A percentile compares a stretch with the other conserved stretches of the same genome.
Evolutionary conservation across 2,113 vertebrate species (phyloP).

Genomic region (Ammodytes marinus): DNA sequence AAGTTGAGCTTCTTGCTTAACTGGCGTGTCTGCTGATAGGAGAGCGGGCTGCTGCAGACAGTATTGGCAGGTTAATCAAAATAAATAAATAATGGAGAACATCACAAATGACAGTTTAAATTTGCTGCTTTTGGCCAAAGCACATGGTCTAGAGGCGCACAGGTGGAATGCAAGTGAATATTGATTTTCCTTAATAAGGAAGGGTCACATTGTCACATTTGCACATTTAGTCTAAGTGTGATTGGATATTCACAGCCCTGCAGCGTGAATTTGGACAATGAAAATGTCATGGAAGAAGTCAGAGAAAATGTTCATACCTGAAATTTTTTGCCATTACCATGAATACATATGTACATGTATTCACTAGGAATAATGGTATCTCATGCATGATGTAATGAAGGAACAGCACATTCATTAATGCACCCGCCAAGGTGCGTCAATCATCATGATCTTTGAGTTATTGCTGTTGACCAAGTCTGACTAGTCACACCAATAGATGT

Average conservation of each 20-base stretch:
- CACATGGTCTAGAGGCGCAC: slow-evolving; percentile 33
- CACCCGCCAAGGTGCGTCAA: too few relatives aligned
- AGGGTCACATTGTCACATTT: slow-evolving; percentile 57
- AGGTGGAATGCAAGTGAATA: slow-evolving; percentile 45
- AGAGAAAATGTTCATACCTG: not conserved
- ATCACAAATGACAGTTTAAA: slow-evolving; percentile 73
- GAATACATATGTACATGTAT: too few relatives aligned
- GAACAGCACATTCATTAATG: too few relatives aligned
- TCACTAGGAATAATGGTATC: too few relatives aligned
- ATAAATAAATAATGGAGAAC: slow-evolving; percentile 56
- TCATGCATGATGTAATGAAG: too few relatives aligned
- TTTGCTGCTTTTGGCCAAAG: slow-evolving; percentile 38
- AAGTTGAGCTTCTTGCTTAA: slow-evolving; percentile 71
- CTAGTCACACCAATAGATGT: too few relatives aligned
- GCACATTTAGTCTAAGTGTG: slow-evolving; percentile 45
- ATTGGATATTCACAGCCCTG: slow-evolving; percentile 31
- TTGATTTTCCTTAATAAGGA: slow-evolving; percentile 53
- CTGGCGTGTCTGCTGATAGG: slow-evolving; percentile 56
- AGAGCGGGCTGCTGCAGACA: slow-evolving; percentile 55
- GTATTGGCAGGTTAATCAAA: slow-evolving; percentile 74
- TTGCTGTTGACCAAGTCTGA: too few relatives aligned
- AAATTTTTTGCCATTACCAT: not conserved
- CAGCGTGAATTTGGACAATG: slow-evolving; percentile 21
- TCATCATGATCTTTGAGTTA: too few relatives aligned
- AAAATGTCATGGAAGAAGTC: slow-evolving; percentile 6